Base-by-base conservation (phyloP, 2,888 invertebrate species). In the Tridacna gigas region DNA sequence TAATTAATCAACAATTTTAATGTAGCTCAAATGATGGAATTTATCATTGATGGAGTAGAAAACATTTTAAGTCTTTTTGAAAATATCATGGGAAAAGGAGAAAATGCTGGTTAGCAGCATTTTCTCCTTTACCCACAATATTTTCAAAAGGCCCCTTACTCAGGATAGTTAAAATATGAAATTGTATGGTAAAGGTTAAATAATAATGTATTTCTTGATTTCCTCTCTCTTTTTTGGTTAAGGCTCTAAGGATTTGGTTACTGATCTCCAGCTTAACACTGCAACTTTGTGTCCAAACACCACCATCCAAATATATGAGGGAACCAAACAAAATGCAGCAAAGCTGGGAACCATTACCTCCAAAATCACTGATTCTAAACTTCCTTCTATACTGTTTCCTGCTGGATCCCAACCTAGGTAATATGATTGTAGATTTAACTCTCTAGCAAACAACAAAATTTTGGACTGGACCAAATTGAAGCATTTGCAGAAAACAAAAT, bases 301-400 rank as follows among this genome's bases (percentile, higher is more conserved):
- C 28, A 84, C 73, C 11, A 61, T 87, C 0, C 74, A 82, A 9
- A 79, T 87, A 11, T 87, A 81, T 80, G 78, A 79, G 47, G 87
- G 87, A 15, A 47, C 71, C 37, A 56, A 73, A 22, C 74, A 78
- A 37, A 60, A 66, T 0, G 74, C 80, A 13, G 37, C n/a, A 7
- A 74, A 78, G 48, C 56, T 84, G 28, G 83, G 79, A 7, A 81
- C 79, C 20, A 77, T 84, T 12, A 63, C 22, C 48, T 48, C 60
- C 15, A 56, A 18, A n/a, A 63, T 5, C 11, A 0, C 73, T n/a
- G 61, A 67, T 56, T 9, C 66, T 0, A 69, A 56, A 45, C 69
- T 85, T 15, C 77, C 82, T 45, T 77, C 67, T 26, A 77, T 85
- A 18, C 61, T 63, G 45, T 85, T 85, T 51, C 69, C 69, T n/a